phyloP scores from a whole-genome alignment of 2,888 invertebrate species.

The Pristionchus entomophagus region DNA sequence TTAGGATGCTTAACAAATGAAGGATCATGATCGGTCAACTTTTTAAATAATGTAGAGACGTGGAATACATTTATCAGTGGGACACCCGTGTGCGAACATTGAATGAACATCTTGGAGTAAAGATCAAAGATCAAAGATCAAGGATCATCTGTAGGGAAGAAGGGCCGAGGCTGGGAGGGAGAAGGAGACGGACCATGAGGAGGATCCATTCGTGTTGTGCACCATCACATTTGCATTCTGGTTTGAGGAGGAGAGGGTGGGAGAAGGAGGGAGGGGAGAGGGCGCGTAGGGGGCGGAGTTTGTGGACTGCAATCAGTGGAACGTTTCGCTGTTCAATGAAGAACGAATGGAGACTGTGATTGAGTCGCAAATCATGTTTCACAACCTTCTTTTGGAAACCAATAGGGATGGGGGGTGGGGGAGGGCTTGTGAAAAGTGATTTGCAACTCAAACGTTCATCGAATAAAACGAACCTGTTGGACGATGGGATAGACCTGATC shows the following conservation, averaged over 20 bases:
- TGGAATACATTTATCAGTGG: slow-evolving; percentile 13
- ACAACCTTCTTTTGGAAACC: too few species aligned
- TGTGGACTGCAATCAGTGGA: not conserved
- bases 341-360: too few species aligned
- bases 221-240: slow-evolving; percentile 48
- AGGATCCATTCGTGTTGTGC: slow-evolving; percentile 9
- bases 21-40: too few species aligned
- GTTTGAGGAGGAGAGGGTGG: not conserved
- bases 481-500: slow-evolving; percentile 64
- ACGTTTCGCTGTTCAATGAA: too few species aligned
- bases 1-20: too few species aligned
- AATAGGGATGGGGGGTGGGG: too few species aligned
- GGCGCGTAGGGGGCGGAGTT: not conserved
- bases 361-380: too few species aligned
- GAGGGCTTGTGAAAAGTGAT: too few species aligned
- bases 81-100: not conserved
- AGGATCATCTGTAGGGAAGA: not conserved
- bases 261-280: not conserved
- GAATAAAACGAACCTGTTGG: not conserved
- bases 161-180: slow-evolving; percentile 23
- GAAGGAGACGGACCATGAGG: slow-evolving; percentile 47
- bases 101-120: not conserved
- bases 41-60: too few species aligned
- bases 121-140: not conserved
- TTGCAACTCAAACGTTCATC: too few species aligned